Evolutionary conservation across 2,888 invertebrate genomes (phyloP).

Genomic region (Branchipolynoe longqiensis): DNA sequence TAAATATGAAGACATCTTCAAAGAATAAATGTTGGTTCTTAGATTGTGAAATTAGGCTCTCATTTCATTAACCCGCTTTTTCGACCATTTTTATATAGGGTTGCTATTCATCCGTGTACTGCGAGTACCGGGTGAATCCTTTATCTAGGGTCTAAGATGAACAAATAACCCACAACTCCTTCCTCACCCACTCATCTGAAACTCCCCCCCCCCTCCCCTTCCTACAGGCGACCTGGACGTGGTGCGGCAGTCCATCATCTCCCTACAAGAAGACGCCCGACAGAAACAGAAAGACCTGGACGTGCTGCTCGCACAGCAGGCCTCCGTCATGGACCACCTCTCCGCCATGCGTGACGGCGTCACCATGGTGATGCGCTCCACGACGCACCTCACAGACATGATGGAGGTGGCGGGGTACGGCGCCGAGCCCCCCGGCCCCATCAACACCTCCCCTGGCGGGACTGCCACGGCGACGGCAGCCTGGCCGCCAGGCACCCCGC

Average conservation of each 20-base stretch:
- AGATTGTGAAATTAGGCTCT: no score
- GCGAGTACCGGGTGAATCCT: no score
- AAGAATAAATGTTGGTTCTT: no score
- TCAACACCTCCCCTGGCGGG: background rate
- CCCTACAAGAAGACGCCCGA: constrained; percentile 43
- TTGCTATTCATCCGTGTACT: no score
- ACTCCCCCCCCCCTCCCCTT: no score
- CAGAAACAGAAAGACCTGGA: constrained; percentile 54
- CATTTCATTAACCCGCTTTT: no score
- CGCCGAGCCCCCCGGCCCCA: background rate
- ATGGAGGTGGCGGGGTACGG: background rate
- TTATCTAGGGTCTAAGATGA: no score
- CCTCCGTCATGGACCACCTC: constrained; percentile 8
- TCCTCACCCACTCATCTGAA: no score
- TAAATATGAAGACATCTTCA: no score
- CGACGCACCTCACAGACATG: background rate
- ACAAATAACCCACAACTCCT: no score
- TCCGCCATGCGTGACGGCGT: constrained; percentile 13
- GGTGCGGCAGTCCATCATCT: constrained; percentile 24
- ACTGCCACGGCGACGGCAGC: background rate
- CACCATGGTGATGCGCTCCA: background rate
- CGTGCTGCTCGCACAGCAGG: constrained; percentile 40
- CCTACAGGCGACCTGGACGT: constrained; percentile 49
- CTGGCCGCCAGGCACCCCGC: background rate
- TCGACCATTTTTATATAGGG: no score